These are phyloP conservation scores for Patagioenas fasciata DNA, from an alignment of 2,113 vertebrate species.

Conservation along the genomic window DNA sequence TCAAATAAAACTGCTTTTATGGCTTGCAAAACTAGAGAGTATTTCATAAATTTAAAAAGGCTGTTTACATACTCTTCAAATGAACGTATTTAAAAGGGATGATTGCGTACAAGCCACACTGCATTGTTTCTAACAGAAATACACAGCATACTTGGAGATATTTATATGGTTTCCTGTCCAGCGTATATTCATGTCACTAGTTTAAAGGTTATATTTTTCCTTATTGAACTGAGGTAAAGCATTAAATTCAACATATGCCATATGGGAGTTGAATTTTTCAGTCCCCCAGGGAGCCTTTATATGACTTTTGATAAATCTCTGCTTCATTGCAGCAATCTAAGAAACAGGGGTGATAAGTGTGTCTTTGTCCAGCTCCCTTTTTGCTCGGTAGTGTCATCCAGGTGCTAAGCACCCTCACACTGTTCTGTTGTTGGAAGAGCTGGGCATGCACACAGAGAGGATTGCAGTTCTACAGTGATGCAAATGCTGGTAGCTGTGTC, in stretches of 20 bases:
- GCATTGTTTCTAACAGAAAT: not conserved
- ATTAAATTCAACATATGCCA: not conserved
- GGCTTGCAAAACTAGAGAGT: not conserved
- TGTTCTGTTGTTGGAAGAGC: not conserved
- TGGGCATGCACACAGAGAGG: not conserved
- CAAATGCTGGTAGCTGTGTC: not conserved
- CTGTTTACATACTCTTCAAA: not conserved
- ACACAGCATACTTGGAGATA: fast-evolving
- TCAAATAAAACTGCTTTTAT: not conserved
- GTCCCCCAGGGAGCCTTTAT: not conserved
- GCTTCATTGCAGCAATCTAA: not conserved
- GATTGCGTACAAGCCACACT: not conserved
- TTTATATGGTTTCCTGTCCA: not conserved
- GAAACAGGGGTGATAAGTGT: not conserved
- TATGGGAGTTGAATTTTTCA: not conserved
- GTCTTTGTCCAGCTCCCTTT: not conserved
- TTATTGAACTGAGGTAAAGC: not conserved
- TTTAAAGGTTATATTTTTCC: not conserved
- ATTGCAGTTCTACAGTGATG: not conserved
- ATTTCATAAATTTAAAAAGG: not conserved
- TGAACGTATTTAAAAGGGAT: not conserved
- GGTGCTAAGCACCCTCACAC: not conserved
- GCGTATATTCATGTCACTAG: not conserved
- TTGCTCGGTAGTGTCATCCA: not conserved
- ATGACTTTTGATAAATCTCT: not conserved